phyloP scores from a whole-genome alignment of 2,113 vertebrate genomes.

The Setophaga petechia region DNA sequence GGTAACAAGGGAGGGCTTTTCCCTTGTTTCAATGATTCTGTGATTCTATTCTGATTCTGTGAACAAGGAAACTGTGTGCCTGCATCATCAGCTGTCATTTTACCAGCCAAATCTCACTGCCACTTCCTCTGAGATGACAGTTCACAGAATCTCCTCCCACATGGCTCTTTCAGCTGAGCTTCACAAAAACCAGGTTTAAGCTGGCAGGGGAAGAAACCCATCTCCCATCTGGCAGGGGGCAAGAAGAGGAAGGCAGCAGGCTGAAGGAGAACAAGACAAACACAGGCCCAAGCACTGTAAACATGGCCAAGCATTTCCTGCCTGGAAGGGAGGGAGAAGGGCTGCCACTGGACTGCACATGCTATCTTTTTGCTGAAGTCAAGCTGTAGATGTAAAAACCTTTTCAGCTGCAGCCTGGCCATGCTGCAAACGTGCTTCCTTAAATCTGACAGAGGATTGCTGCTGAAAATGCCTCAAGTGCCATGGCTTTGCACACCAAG shows the following conservation, averaged over 20 bases:
- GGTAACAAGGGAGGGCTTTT: neutral
- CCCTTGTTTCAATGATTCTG: neutral
- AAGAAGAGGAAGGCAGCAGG: neutral
- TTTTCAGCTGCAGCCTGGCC: no score
- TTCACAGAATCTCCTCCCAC: neutral
- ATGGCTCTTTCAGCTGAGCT: neutral
- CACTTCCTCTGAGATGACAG: neutral
- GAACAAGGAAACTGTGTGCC: neutral
- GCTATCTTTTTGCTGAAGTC: neutral
- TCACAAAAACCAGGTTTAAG: neutral
- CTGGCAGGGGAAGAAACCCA: neutral
- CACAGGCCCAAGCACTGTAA: neutral
- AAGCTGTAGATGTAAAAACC: no score
- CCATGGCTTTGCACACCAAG: no score
- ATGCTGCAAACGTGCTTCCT: no score
- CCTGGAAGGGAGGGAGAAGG: neutral
- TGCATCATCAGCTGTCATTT: neutral
- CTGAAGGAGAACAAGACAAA: neutral
- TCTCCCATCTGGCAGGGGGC: neutral
- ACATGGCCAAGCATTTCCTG: neutral
- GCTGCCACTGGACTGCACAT: rapidly evolving
- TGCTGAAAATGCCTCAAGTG: no score
- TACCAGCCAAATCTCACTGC: neutral
- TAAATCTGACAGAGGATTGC: no score
- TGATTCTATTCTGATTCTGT: neutral